These are phyloP conservation scores for Agapornis roseicollis DNA, from an alignment of 2,113 vertebrate genomes.

Conservation along the genomic window DNA sequence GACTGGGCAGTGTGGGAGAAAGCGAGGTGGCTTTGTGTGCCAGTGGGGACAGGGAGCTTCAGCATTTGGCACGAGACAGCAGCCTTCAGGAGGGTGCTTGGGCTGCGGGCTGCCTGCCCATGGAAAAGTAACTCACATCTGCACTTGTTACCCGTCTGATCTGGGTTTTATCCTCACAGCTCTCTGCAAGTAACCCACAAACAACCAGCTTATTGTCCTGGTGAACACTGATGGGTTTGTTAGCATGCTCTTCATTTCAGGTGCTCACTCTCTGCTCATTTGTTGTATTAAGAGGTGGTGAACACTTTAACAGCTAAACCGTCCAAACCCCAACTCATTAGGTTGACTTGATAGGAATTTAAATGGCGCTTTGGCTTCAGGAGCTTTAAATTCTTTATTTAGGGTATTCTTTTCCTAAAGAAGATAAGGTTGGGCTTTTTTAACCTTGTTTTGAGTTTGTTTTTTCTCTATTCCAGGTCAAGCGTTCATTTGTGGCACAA, in stretches of 20 bases:
- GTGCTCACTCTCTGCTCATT: background rate
- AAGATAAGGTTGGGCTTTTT: background rate
- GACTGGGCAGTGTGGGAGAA: background rate
- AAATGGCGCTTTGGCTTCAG: background rate
- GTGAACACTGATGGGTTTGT: background rate
- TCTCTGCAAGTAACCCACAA: rapidly evolving
- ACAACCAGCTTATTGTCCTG: background rate
- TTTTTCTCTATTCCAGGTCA: background rate
- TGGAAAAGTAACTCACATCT: background rate
- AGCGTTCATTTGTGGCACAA: background rate
- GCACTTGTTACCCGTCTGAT: background rate
- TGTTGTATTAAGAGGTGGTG: background rate
- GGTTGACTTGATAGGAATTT: background rate
- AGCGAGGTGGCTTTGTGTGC: background rate
- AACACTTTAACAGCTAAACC: background rate
- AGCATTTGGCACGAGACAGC: background rate
- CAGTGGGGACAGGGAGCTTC: background rate
- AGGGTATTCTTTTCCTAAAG: background rate
- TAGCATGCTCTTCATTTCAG: background rate
- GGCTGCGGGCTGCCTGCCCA: background rate
- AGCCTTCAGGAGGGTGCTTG: background rate
- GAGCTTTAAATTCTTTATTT: background rate
- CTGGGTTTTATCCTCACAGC: background rate
- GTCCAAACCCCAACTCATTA: background rate
- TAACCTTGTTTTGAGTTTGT: background rate